A percentile compares a stretch with the other conserved stretches of the same genome.
These are phyloP conservation scores for Chaetops frenatus DNA, from an alignment of 2,113 vertebrate genomes.

Conservation along the genomic window DNA sequence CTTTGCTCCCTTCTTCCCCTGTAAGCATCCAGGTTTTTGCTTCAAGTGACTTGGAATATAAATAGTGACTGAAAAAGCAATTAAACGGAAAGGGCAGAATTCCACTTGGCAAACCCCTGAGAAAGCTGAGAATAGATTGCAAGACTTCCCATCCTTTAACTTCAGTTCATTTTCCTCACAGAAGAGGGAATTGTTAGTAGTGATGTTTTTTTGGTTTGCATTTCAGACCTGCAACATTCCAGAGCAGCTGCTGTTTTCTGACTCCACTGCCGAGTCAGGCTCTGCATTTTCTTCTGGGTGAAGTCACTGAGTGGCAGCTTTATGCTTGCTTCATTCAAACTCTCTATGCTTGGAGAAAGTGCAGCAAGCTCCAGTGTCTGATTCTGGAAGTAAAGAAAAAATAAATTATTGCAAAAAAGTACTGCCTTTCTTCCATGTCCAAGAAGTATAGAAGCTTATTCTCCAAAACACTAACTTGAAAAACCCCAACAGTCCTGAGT, in stretches of 20 bases:
- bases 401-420: background rate
- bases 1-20: background rate
- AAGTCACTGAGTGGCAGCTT: constrained; percentile 74
- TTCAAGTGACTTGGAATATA: background rate
- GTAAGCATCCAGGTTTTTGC: background rate
- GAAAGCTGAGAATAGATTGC: background rate
- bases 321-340: constrained; percentile 83
- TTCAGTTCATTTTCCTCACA: background rate
- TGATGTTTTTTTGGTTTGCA: background rate
- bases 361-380: constrained; percentile 73
- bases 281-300: constrained; percentile 72
- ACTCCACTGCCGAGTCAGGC: constrained; percentile 78
- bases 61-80: background rate
- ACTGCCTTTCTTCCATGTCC: background rate
- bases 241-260: constrained; percentile 68
- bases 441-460: background rate
- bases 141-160: background rate
- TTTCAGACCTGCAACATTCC: constrained; percentile 82
- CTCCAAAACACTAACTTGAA: background rate
- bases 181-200: background rate
- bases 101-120: background rate
- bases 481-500: background rate
- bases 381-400: constrained; percentile 55
- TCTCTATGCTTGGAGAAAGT: constrained; percentile 78
- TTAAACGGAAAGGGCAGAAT: background rate